Conservation (phyloP, 2,888 invertebrate species). For the Drosophila pseudotalamancana region DNA sequence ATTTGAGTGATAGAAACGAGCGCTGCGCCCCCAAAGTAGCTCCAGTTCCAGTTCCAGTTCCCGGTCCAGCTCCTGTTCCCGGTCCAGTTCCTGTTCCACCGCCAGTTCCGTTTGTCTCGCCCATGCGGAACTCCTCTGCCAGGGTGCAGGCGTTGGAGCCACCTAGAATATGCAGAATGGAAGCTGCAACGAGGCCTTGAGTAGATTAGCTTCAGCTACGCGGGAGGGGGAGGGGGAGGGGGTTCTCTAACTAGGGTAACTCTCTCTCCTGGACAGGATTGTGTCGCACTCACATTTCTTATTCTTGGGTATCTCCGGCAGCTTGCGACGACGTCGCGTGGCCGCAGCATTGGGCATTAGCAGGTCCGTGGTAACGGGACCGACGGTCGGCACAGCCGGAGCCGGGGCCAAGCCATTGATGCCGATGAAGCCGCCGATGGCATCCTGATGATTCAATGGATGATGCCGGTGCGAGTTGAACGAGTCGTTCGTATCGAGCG, state of each 20-base stretch:
- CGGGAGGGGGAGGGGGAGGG: conserved; percentile 1
- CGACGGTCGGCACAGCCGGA: conserved; percentile 4
- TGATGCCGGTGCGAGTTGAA: conserved; percentile 82
- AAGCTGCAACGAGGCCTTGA: conserved; percentile 85
- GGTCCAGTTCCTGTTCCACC: conserved; percentile 53
- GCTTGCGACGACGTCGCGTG: conserved; percentile 89
- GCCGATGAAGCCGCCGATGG: conserved; percentile 79
- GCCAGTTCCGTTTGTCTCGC: conserved; percentile 58
- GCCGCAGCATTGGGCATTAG: conserved; percentile 64
- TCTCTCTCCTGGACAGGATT: no score
- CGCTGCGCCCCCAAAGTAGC: conserved; percentile 65
- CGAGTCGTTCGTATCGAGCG: conserved; percentile 80
- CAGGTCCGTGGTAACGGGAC: conserved; percentile 53
- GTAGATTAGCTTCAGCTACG: conserved; percentile 65
- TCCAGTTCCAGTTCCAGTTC: conserved; percentile 48
- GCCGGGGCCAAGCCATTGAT: conserved; percentile 69
- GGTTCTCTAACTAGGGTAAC: background rate
- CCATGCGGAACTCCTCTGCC: conserved; percentile 86
- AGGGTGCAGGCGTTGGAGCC: conserved; percentile 52
- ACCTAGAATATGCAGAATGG: conserved; percentile 86
- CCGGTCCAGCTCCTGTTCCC: conserved; percentile 32
- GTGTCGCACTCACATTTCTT: conserved; percentile 92
- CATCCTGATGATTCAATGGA: conserved; percentile 81
- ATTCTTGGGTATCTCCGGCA: conserved; percentile 95
- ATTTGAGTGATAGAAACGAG: conserved; percentile 89